A percentile compares a stretch with the other conserved stretches of the same genome.
Evolutionary conservation across 1,140 invertebrate genomes (phyloP).

Genomic region (Procambarus clarkii): DNA sequence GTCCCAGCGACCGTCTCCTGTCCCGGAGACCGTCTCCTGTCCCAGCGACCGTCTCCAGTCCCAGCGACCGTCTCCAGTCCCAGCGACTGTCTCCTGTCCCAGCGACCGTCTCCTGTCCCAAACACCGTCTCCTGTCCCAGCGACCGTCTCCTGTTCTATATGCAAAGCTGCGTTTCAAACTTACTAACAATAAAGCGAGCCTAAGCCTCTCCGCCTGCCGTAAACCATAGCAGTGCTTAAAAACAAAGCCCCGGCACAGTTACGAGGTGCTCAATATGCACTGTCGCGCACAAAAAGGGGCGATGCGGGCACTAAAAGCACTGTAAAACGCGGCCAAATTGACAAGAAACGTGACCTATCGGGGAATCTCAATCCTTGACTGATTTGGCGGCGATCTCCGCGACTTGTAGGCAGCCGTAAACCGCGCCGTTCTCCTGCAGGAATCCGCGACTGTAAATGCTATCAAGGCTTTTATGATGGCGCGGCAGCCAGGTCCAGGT

Average conservation of each 20-base stretch:
- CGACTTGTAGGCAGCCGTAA: slow-evolving; percentile 30
- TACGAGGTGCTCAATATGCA: not conserved
- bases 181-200: slow-evolving; percentile 16
- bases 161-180: slow-evolving; percentile 19
- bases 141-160: not conserved
- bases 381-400: slow-evolving; percentile 31
- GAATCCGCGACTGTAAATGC: slow-evolving; percentile 41
- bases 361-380: slow-evolving; percentile 24
- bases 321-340: slow-evolving; percentile 4
- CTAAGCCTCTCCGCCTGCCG: slow-evolving; percentile 2
- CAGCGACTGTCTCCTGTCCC: not conserved
- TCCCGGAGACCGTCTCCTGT: too few relatives aligned
- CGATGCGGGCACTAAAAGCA: not conserved
- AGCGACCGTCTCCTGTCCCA: not conserved
- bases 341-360: slow-evolving; percentile 28
- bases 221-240: slow-evolving; percentile 23
- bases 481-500: not conserved
- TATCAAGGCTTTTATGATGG: slow-evolving; percentile 30
- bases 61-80: not conserved
- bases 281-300: not conserved
- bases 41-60: not conserved
- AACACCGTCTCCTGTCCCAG: not conserved
- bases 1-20: not conserved
- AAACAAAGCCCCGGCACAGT: not conserved
- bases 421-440: not conserved